Base-by-base conservation (phyloP, 2,113 vertebrate genomes). In the Melanerpes formicivorus region DNA sequence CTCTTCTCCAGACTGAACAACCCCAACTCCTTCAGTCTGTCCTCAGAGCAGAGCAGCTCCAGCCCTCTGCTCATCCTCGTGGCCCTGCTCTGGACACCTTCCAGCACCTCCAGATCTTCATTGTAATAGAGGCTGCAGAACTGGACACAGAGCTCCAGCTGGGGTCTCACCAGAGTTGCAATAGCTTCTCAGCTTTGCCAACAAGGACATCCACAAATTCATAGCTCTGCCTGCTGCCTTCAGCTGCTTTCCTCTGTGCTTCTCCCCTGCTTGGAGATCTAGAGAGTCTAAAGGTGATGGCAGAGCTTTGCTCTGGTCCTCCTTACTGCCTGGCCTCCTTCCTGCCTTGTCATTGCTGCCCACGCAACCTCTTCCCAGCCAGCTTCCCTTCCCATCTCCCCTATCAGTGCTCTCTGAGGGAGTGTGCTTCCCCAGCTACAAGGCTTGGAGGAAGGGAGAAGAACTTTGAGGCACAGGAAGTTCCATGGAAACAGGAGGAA, bases 331-430 rank as follows among this genome's bases (percentile, higher is more conserved):
- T 52, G 26, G 87, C 46, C 75, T 95, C 79, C 79, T 93, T 96
- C 82, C 91, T 94, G 93, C 82, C 85, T 90, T 62, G 37, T 72
- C 54, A 22, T 60, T 80, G 56, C 90, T 76, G 76, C 90, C 79
- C 79, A 93, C 15, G 0, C 87, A 84, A 17, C 23, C 8, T 34
- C 34, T 84, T 84, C 42, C 59, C 75, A 63, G 80, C 6, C 44
- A 66, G 26, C 54, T 83, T 93, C 44, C 77, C 64, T 73, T 67
- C 34, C 74, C 63, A 34, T 69, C 75, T 59, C 65, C 58, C 58
- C 62, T 67, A 75, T 14, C 55, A 44, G 12, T 62, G 62, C 42
- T 48, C 83, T 88, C 81, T 22, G 42, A 81, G 64, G 80, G 81
- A 94, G 46, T 32, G 71, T 6, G 7, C 42, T 87, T 94, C 71